Base-by-base conservation (phyloP, 2,888 invertebrate genomes). In the Amphipyra tragopoginis region DNA sequence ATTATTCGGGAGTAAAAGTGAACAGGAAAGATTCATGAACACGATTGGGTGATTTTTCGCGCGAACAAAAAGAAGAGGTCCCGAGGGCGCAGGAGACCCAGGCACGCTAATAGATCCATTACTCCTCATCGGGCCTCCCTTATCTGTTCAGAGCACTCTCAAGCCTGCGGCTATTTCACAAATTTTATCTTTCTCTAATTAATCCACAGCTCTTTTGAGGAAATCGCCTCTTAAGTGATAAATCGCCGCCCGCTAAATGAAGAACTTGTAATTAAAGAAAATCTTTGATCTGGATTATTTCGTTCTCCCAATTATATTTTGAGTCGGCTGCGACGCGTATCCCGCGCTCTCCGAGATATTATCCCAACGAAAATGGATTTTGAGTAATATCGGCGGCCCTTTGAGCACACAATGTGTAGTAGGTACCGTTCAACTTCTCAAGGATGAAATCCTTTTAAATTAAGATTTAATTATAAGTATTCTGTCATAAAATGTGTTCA, bases 171-270 rank as follows among this genome's bases (percentile, higher is more conserved):
- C 87, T 87, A 87, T 89, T 90, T 90, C 87, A 89, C 87, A 90
- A 93, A 92, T 93, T 93, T 93, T 92, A 92, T 93, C 92, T 90
- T 85, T 83, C 88, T 86, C 87, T 90, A 93, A 93, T 93, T 93
- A 93, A 93, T 93, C 92, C 89, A 86, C 82, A 86, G 91, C 88
- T 87, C 87, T 90, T 90, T 90, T 88, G 83, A 86, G 85, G 83
- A 84, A 88, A 92, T 90, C 87, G 88, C 86, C 81, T 89, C 86
- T 87, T 89, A 89, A 91, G 88, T 92, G 89, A 93, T 92, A 90
- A 93, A 90, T 92, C 86, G 87, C 82, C 79, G 73, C 73, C 78
- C 85, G 85, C 83, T 86, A 85, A 89, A 90, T 89, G 83, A 88
- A 87, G 82, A 90, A 90, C 85, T 89, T 86, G 84, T 90, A 89